These are phyloP conservation scores for Axis porcinus DNA, from an alignment of 2,113 vertebrate genomes.

Conservation along the genomic window DNA sequence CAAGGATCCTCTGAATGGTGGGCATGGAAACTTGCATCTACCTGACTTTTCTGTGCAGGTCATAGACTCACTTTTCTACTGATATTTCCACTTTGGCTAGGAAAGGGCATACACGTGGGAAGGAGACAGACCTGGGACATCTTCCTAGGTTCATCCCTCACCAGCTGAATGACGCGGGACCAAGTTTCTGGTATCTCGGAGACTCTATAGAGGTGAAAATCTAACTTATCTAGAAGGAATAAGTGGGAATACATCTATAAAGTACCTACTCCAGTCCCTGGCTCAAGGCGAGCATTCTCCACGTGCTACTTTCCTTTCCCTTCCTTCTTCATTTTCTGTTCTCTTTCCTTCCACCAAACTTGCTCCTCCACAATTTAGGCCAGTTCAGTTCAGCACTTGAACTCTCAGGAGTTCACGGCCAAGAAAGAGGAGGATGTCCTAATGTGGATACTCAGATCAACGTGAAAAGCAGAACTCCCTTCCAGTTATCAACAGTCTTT, in stretches of 20 bases:
- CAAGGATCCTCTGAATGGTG: not conserved
- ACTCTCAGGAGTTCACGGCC: too few species aligned
- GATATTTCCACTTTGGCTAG: not conserved
- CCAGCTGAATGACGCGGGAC: not conserved
- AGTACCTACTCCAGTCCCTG: not conserved
- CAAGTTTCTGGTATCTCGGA: not conserved
- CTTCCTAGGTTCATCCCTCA: not conserved
- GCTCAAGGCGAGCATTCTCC: not conserved
- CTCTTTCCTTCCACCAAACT: not conserved
- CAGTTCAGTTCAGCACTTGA: not conserved
- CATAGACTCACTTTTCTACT: not conserved
- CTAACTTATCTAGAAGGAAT: not conserved
- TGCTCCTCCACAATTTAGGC: not conserved
- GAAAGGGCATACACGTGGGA: not conserved
- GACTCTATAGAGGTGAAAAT: not conserved
- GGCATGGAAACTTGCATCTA: not conserved
- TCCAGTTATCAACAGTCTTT: not conserved
- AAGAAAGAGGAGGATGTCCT: not conserved
- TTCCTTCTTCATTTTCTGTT: not conserved
- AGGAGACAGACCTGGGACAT: not conserved
- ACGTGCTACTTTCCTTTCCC: not conserved
- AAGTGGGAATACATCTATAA: not conserved
- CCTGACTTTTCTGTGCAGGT: not conserved
- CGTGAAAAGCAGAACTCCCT: not conserved
- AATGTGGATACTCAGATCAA: not conserved